Evolutionary conservation across 2,888 invertebrate species (phyloP).

Genomic region (Prionchulus punctatus): DNA sequence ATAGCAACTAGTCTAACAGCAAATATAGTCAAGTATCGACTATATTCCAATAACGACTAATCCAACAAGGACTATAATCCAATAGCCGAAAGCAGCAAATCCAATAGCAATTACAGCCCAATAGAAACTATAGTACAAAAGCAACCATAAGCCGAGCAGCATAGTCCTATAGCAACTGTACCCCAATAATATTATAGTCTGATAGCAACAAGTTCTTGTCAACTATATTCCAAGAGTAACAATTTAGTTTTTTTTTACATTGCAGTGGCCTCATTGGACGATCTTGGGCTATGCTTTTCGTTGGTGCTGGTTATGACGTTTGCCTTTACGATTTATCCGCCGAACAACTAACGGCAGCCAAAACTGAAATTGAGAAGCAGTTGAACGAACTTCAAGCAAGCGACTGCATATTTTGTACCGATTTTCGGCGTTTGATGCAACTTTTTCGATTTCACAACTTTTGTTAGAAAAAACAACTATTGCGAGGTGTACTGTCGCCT

Average conservation of each 20-base stretch:
- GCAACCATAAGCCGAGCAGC: too few relatives aligned
- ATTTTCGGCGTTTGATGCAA: neutral
- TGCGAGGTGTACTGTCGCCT: conserved; percentile 56
- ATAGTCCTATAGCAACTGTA: too few relatives aligned
- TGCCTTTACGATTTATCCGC: conserved; percentile 52
- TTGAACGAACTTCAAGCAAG: conserved; percentile 19
- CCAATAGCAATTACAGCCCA: too few relatives aligned
- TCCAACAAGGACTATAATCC: too few relatives aligned
- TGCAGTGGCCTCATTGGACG: conserved; percentile 78
- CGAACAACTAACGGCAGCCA: conserved; percentile 43
- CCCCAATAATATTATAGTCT: too few relatives aligned
- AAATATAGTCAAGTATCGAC: too few relatives aligned
- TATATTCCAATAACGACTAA: too few relatives aligned
- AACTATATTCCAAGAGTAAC: too few relatives aligned
- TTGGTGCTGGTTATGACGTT: conserved; percentile 74
- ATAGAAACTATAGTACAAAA: too few relatives aligned
- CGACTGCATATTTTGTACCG: conserved; percentile 1
- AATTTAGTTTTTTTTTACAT: neutral
- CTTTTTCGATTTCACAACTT: neutral
- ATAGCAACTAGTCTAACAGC: too few relatives aligned
- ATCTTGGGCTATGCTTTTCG: conserved; percentile 93
- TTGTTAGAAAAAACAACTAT: conserved; percentile 41
- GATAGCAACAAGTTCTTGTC: too few relatives aligned
- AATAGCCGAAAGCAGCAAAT: too few relatives aligned
- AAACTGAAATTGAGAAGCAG: conserved; percentile 56